Evolutionary conservation across 2,888 invertebrate genomes (phyloP), one percentile per base, ranked within the genome.

Genomic region (Lasioglossum marginatum): DNA sequence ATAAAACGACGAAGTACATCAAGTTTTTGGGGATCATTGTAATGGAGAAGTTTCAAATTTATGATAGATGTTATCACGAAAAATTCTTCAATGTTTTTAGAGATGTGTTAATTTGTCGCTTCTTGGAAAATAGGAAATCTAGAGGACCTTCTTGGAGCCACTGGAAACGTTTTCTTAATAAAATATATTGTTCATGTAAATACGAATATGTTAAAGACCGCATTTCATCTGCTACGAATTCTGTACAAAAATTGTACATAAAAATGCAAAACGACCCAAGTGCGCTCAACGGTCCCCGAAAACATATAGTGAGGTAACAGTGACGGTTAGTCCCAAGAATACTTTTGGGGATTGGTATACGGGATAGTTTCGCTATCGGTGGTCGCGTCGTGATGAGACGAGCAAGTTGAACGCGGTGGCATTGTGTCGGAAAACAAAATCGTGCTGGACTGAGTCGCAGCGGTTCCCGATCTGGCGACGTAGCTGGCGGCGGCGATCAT

Each of bases 401-500:
- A 8, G 60, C 52, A 48, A 68, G 66, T 80, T 43, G 40, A 85
- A 57, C 73, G 52, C n/a, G 27, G 19, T 2, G 19, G 48, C 77
- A 84, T 85, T 84, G 79, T 85, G 57, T 52, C 60, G 43, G 73
- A 1, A 71, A 71, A 60, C 81, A 74, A 52, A 85, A 81, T 79
- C 86, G 82, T 73, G 70, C 16, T 68, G 40, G 45, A 34, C 88
- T 81, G 73, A 73, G 52, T 27, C n/a, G 70, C 57, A 14, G 23
- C 37, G 37, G 87, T 88, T 88, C 87, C 87, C 77, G 81, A 86
- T 77, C 74, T 52, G 81, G 79, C 78, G 85, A 76, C 86, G 31
- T 80, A 88, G 89, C 87, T 90, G 78, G 37, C 85, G 75, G 73
- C 79, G 75, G 78, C 63, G 82, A 80, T 78, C 60, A 72, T 93